Base-by-base conservation (phyloP, 2,888 invertebrate species). In the Abscondita cerata region DNA sequence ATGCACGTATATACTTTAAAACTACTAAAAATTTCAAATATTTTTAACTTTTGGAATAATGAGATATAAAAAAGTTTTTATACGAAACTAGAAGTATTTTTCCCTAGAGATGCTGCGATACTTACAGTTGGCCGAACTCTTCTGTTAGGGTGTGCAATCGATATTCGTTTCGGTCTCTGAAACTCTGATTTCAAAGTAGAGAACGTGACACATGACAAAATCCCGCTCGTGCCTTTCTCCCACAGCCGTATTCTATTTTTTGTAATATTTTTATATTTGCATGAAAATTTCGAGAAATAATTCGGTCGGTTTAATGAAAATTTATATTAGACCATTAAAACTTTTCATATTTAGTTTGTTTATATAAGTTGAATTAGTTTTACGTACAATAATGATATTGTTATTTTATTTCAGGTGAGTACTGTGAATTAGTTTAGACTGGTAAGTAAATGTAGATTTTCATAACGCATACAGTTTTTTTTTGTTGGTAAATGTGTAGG, bases 61-160 rank as follows among this genome's bases (percentile, higher is more conserved):
- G 70, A 70, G 68, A 69, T 70, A 67, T 66, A 70, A n/a, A 70
- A 70, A 70, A 70, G 66, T 72, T 72, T 69, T 68, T 64, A 66
- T 68, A 62, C 58, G 66, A 62, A 68, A 67, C 66, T 68, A 64
- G 63, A 65, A 68, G 65, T 67, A 67, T 66, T 68, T 59, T 61
- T 63, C 60, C 64, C 58, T 58, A 61, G 62, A 65, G 66, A 63
- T 57, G 62, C 52, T 59, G 54, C 57, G 60, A 59, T 63, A 66
- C 61, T 67, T 67, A 60, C 65, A 63, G 58, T 55, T 56, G 63
- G 61, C 61, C 62, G 63, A 59, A 66, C 64, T 59, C 58, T 62
- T 64, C 59, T 59, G 52, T 62, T 62, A 59, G 61, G 50, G 51
- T 66, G 56, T 61, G 60, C 57, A 57, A 60, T 60, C 60, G 60